Evolutionary conservation across 2,888 invertebrate genomes (phyloP).

Genomic region (Drosophila kuntzei): DNA sequence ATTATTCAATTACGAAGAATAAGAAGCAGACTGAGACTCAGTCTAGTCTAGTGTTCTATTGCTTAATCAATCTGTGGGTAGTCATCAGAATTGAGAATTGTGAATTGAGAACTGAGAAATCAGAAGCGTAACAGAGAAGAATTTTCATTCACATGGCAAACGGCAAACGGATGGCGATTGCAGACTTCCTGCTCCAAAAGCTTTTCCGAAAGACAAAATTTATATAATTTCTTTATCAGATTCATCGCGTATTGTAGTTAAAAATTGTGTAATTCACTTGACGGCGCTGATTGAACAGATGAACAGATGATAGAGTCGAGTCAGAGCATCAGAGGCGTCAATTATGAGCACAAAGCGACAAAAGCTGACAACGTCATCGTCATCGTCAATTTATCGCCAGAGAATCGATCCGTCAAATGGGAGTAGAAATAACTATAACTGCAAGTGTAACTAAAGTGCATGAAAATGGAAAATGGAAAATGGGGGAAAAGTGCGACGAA

Average conservation of each 20-base stretch:
- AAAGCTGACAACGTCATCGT: conserved; percentile 49
- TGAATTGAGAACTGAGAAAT: conserved; percentile 32
- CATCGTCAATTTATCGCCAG: conserved; percentile 49
- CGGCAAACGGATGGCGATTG: conserved; percentile 66
- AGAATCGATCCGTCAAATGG: conserved; percentile 42
- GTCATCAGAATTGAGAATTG: conserved; percentile 17
- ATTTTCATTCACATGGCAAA: conserved; percentile 66
- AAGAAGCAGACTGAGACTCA: not conserved
- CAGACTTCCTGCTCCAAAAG: conserved; percentile 68
- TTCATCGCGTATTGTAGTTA: conserved; percentile 61
- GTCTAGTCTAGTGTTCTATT: conserved; percentile 34
- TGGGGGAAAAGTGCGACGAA: conserved; percentile 66
- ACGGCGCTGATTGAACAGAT: conserved; percentile 59
- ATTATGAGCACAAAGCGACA: conserved; percentile 70
- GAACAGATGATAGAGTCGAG: conserved; percentile 7
- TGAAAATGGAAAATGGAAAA: conserved; percentile 66
- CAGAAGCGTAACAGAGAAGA: conserved; percentile 30
- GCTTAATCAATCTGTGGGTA: conserved; percentile 58
- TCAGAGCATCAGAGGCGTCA: conserved; percentile 53
- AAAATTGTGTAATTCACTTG: conserved; percentile 73
- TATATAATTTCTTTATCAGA: conserved; percentile 77
- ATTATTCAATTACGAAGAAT: conserved; percentile 61
- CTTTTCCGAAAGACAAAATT: conserved; percentile 70
- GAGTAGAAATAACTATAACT: conserved; percentile 31
- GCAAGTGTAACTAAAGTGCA: conserved; percentile 60